These are phyloP conservation scores for Thamnophis elegans DNA, from an alignment of 2,797 vertebrate species.

Conservation along the genomic window DNA sequence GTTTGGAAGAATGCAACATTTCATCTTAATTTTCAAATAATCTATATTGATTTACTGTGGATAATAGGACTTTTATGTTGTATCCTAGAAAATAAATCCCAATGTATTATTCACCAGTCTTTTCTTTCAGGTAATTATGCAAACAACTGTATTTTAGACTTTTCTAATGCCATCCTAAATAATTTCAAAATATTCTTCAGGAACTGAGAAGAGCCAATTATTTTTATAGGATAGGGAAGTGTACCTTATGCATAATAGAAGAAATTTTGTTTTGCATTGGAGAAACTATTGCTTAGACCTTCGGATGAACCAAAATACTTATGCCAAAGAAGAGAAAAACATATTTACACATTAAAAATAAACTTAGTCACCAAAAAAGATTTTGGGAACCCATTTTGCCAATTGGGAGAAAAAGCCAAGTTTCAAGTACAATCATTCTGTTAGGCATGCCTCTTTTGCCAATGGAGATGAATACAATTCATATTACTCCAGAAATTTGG, in stretches of 20 bases:
- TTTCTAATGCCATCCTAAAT: not conserved
- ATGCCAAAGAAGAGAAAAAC: not conserved
- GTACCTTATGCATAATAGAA: not conserved
- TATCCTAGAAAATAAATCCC: not conserved
- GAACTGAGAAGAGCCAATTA: not conserved
- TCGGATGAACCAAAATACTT: not conserved
- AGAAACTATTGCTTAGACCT: not conserved
- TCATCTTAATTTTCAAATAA: not conserved
- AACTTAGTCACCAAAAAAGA: not conserved
- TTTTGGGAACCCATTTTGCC: not conserved
- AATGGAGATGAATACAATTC: not conserved
- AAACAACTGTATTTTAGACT: not conserved
- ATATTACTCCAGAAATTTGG: not conserved
- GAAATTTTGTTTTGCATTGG: not conserved
- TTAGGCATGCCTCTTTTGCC: slow-evolving; percentile 9
- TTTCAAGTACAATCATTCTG: slow-evolving; percentile 1
- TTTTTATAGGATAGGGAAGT: not conserved
- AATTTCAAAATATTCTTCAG: not conserved
- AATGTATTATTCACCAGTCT: not conserved
- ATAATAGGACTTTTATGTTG: not conserved
- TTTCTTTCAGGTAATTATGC: not conserved
- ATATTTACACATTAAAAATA: not conserved
- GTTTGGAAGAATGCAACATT: not conserved
- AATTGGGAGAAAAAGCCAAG: not conserved
- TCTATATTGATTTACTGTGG: not conserved